Evolutionary conservation across 2,888 invertebrate species (phyloP), one percentile per base, ranked within the genome.

Genomic region (Dermolepida albohirtum): DNA sequence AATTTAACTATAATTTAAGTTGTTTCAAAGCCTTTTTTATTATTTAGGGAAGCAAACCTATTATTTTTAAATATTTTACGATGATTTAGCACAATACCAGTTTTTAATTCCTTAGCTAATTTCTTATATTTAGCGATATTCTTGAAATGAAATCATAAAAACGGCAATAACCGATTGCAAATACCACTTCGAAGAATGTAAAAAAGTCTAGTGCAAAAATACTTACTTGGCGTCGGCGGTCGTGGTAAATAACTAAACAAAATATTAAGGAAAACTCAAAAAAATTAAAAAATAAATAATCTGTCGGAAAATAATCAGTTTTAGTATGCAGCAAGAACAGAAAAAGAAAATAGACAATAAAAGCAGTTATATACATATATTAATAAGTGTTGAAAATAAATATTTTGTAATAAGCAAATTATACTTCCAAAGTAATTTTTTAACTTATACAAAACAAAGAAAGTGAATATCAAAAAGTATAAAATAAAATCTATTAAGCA

Each of bases 171-270:
- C 22, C 22, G 22, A 22, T 22, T 22, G 22, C 22, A 22, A n/a
- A 22, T 22, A 22, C 22, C 1, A 22, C 22, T 22, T 22, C 4
- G 4, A 2, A 22, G 22, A 4, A 22, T 22, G 22, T 2, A 34
- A 34, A 34, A 8, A 34, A 34, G 1, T 27, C 22, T 11, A 50
- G 54, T 16, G 10, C 34, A 16, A 63, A 64, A 22, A 70, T 74
- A 76, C 75, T 75, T 73, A 76, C 75, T 72, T 62, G 75, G 75
- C 67, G 76, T 74, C 54, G 74, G 72, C 52, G 75, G 70, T 64
- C 71, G 66, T 67, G 27, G 63, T 41, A 71, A 44, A 65, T 59
- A 72, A 66, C 69, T 67, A 47, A 67, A 64, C 22, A 64, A 50
- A 34, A 62, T 52, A 59, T 69, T 65, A 69, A 69, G 69, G 69